Base-by-base conservation (phyloP, 2,888 invertebrate species). In the Hirtodrosophila alboralis region DNA sequence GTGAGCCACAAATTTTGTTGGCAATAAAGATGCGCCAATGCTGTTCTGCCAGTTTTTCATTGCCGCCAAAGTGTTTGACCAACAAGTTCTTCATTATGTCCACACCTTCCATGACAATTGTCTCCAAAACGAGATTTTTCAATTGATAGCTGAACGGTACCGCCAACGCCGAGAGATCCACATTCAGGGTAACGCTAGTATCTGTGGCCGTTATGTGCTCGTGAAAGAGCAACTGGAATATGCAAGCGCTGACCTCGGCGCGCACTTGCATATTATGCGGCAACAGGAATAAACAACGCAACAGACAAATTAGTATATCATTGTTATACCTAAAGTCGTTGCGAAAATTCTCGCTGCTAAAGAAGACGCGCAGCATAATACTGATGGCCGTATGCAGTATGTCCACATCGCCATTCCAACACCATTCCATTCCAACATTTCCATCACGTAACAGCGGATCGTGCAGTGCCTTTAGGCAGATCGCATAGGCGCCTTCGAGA, bases 181-280 rank as follows among this genome's bases (percentile, higher is more conserved):
- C 63, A 4, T 67, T 31, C 9, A 88, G 47, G 6, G 64, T 40
- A 1, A 89, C 51, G 0, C 38, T 30, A 7, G 57, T 53, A 5
- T 67, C 67, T 0, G 34, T 56, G 4, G 83, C 72, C 4, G 61
- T 66, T 1, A 88, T 34, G n/a, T 71, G 69, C 4, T 84, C 79
- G 30, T 57, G 48, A 8, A 74, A 90, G 1, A 88, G 47, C 12
- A 90, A 36, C 30, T 84, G 67, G 52, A 89, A 91, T 4, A 90
- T 52, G 14, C 86, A 84, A 3, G 86, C 49, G 3, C 81, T 65
- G 1, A 78, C 79, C 49, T 89, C 88, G 37, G 84, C 75, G 3
- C 86, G 83, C 14, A 89, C 7, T 33, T 83, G 71, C 5, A 61
- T 53, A 14, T 88, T 86, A 16, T 86, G 70, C 1, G 85, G 79